Evolutionary conservation across 1,140 invertebrate genomes (phyloP).

Genomic region (Drosophila repletoides): DNA sequence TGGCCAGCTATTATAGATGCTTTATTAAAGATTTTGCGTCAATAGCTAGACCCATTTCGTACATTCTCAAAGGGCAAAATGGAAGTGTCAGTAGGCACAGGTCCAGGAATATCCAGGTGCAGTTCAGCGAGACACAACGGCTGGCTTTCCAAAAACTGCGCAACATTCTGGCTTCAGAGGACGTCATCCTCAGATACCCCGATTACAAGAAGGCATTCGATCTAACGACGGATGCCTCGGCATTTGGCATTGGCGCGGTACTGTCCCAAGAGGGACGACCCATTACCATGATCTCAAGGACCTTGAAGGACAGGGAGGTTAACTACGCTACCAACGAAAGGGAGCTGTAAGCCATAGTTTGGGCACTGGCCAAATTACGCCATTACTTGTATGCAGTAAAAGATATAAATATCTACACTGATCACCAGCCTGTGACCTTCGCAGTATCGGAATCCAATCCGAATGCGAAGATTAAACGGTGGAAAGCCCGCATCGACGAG

Average conservation of each 20-base stretch:
- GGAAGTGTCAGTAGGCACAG: constrained; percentile 5
- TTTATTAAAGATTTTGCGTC: constrained; percentile 15
- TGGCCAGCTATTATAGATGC: constrained; percentile 7
- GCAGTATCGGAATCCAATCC: too few relatives aligned
- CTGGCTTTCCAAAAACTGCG: constrained; percentile 3
- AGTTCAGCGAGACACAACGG: too few relatives aligned
- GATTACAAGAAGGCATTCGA: constrained; percentile 37
- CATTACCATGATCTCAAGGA: constrained; percentile 15
- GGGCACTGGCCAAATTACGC: neutral
- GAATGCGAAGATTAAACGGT: too few relatives aligned
- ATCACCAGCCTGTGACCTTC: too few relatives aligned
- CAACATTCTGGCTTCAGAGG: constrained; percentile 28
- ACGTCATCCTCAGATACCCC: constrained; percentile 20
- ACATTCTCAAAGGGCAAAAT: constrained; percentile 10
- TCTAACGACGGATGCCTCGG: constrained; percentile 30
- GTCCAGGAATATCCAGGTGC: neutral
- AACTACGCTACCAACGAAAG: neutral
- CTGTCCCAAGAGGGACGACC: constrained; percentile 23
- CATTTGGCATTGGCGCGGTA: constrained; percentile 26
- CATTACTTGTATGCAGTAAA: neutral
- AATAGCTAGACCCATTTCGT: constrained; percentile 15
- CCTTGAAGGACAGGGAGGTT: constrained; percentile 1
- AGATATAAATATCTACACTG: neutral
- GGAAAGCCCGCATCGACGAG: too few relatives aligned
- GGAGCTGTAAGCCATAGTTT: neutral